Conservation (phyloP, 2,888 invertebrate genomes). For the Agrotis segetum region DNA sequence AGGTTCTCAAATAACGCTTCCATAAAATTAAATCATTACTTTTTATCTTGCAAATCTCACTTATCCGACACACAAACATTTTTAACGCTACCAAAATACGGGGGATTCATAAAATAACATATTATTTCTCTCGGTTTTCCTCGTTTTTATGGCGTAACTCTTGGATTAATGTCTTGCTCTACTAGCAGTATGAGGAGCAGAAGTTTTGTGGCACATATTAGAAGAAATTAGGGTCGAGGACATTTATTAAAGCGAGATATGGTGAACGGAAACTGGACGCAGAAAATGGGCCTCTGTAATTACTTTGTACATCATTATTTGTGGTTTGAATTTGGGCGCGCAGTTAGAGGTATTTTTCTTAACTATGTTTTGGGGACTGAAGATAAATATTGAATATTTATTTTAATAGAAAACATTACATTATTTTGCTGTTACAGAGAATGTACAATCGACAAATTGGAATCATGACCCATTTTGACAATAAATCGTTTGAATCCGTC, state of each 20-base stretch:
- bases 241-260: slow-evolving; percentile 56
- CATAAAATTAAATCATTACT: neutral
- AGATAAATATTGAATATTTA: no score
- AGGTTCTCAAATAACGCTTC: no score
- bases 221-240: slow-evolving; percentile 63
- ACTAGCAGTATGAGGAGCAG: slow-evolving; percentile 36
- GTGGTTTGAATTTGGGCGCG: slow-evolving; percentile 19
- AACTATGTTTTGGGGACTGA: neutral
- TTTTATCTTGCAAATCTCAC: slow-evolving; percentile 1
- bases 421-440: neutral
- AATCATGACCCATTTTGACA: no score
- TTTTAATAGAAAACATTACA: no score
- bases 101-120: slow-evolving; percentile 55
- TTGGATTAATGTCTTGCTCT: slow-evolving; percentile 60
- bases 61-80: slow-evolving; percentile 28
- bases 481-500: no score
- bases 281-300: slow-evolving; percentile 48
- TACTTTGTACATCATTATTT: slow-evolving; percentile 42
- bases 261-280: slow-evolving; percentile 49
- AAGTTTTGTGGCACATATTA: slow-evolving; percentile 54
- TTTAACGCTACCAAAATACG: slow-evolving; percentile 39
- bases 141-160: slow-evolving; percentile 57
- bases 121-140: slow-evolving; percentile 60
- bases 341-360: neutral
- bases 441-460: no score